Evolutionary conservation across 2,888 invertebrate species (phyloP), one percentile per base, ranked within the genome.

Genomic region (Teinopalpus imperialis): DNA sequence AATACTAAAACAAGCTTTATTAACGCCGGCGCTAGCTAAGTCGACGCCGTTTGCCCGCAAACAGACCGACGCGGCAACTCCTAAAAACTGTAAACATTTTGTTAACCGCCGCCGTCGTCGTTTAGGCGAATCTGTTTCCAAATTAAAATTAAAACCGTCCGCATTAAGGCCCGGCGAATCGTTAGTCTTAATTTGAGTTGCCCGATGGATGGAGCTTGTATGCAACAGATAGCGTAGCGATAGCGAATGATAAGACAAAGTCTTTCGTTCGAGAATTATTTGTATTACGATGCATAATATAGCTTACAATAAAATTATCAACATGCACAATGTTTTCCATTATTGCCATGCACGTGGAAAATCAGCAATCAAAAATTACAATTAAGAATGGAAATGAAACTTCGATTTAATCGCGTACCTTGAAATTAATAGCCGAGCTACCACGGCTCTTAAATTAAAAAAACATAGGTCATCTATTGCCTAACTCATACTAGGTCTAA

Each of bases 161-260:
- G 62, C 75, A 74, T 80, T 81, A 77, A 70, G 70, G 74, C 62
- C 53, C 59, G 64, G 57, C 65, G 60, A 78, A 82, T 82, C 83
- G 82, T 85, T 85, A 85, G 80, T 82, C 85, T 82, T 85, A 81
- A 85, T 85, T 83, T 83, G 74, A 72, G 72, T 76, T 69, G 63
- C 61, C 63, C 66, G 61, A 60, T 69, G 61, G 54, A 57, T 52
- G 51, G 51, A 47, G 59, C n/a, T 12, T n/a, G 51, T 18, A 10
- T 34, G 12, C 43, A 49, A 63, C 43, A 51, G 42, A n/a, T 30
- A 52, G 66, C 61, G 43, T 54, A 30, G 60, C 56, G 46, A 57
- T 45, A 37, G 24, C 20, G 20, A 13, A 18, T 16, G 20, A 26
- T 26, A n/a, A n/a, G n/a, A n/a, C n/a, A n/a, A n/a, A n/a, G n/a